A percentile compares a stretch with the other conserved stretches of the same genome.
Evolutionary conservation across 2,113 vertebrate genomes (phyloP).

Genomic region (Zootoca vivipara): DNA sequence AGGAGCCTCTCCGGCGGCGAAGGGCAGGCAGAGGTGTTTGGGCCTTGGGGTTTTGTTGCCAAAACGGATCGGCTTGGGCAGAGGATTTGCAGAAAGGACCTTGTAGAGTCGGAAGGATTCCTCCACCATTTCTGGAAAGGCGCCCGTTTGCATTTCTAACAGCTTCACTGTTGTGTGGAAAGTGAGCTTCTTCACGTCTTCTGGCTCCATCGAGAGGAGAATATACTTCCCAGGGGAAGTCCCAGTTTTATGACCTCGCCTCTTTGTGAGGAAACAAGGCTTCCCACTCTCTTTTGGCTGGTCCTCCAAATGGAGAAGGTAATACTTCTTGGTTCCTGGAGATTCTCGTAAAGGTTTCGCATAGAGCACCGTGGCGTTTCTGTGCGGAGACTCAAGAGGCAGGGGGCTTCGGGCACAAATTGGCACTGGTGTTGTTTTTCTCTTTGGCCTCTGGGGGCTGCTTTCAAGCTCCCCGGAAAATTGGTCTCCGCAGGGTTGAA

Average conservation of each 20-base stretch:
- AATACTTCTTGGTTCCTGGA: background rate
- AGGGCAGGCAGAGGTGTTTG: background rate
- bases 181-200: background rate
- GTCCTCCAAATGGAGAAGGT: background rate
- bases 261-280: background rate
- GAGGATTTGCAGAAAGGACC: background rate
- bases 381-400: background rate
- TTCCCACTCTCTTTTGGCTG: background rate
- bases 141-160: background rate
- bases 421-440: rapidly evolving
- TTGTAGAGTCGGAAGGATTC: background rate
- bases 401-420: rapidly evolving
- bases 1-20: background rate
- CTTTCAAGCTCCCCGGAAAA: background rate
- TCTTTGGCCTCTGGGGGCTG: rapidly evolving
- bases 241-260: background rate
- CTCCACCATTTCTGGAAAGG: background rate
- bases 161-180: conserved; percentile 3
- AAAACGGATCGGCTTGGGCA: background rate
- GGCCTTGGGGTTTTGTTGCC: background rate
- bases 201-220: background rate
- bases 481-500: background rate
- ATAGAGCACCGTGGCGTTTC: background rate
- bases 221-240: background rate
- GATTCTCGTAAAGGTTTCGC: background rate